A percentile compares a stretch with the other conserved stretches of the same genome.
phyloP scores from a whole-genome alignment of 1,140 invertebrate species.

The Drosophila obscura region DNA sequence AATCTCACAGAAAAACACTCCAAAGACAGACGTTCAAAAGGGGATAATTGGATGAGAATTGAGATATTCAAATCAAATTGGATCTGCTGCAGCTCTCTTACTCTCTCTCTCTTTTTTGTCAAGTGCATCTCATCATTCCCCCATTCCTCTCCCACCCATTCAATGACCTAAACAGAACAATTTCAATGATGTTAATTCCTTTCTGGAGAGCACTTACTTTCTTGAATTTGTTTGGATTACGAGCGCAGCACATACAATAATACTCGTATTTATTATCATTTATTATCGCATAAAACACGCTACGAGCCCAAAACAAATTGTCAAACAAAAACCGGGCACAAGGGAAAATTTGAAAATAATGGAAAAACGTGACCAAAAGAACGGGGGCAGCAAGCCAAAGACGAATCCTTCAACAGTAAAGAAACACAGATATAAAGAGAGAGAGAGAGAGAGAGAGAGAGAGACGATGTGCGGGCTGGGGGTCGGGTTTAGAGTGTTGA shows the following conservation, averaged over 20 bases:
- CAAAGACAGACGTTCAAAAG: slow-evolving; percentile 57
- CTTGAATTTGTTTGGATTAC: background rate
- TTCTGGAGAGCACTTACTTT: slow-evolving; percentile 1
- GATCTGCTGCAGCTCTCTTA: background rate
- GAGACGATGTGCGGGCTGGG: background rate
- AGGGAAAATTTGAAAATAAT: slow-evolving; percentile 57
- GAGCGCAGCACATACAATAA: slow-evolving; percentile 2
- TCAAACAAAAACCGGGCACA: slow-evolving; percentile 45
- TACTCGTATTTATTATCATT: slow-evolving; percentile 45
- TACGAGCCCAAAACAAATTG: slow-evolving; percentile 55
- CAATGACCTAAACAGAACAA: slow-evolving; percentile 11
- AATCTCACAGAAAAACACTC: slow-evolving; percentile 66
- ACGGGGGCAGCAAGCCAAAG: slow-evolving; percentile 24
- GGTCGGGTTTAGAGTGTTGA: slow-evolving; percentile 14
- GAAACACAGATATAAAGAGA: slow-evolving; percentile 16
- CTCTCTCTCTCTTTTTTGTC: too few relatives aligned
- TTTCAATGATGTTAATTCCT: slow-evolving; percentile 18
- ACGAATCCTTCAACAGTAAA: slow-evolving; percentile 24
- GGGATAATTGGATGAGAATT: slow-evolving; percentile 75
- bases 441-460: slow-evolving; percentile 18
- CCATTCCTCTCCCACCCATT: background rate
- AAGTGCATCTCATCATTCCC: slow-evolving; percentile 13
- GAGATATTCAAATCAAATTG: slow-evolving; percentile 56
- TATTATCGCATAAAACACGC: slow-evolving; percentile 38
- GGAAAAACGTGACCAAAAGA: slow-evolving; percentile 75